Base-by-base conservation (phyloP, 2,888 invertebrate genomes). In the Synanthedon tipuliformis region DNA sequence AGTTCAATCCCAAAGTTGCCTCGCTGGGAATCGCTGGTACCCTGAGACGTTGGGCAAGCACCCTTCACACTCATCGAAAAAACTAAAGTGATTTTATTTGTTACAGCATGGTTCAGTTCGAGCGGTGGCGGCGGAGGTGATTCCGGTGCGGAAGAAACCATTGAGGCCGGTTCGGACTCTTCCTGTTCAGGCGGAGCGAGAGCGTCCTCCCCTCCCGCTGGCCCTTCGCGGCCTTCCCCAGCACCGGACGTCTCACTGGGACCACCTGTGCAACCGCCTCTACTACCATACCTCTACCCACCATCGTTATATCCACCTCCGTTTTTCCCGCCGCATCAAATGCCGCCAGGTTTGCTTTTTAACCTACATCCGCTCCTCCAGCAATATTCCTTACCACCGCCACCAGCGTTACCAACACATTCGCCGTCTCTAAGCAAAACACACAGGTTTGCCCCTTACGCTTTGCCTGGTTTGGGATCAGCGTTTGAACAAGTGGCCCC, bases 171-270 rank as follows among this genome's bases (percentile, higher is more conserved):
- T 59, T 92, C 92, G 45, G 93, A 93, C 73, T 92, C 92, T 12
- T 92, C 92, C 53, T 92, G 93, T 74, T 92, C 92, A 8, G 93
- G 92, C 78, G 92, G 83, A 63, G 88, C 71, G 63, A 86, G 77
- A 68, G 68, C 90, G 72, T 63, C 89, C 81, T 78, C 90, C 61
- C 84, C 89, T 60, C 73, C 86, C n/a, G 69, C 85, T 8, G 89
- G 90, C 1, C 90, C 91, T n/a, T 90, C 90, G 60, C 66, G 88
- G 55, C 82, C 91, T 61, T 94, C 94, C 61, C 95, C 95, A 0
- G 93, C 95, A 59, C 97, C 97, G 16, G 97, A 97, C 85, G 96
- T 97, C 58, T 96, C 96, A 40, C 94, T 97, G 48, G 97, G 97
- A 52, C 97, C 97, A 48, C 96, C 96, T 50, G 93, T 96, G 50